A percentile compares a stretch with the other conserved stretches of the same genome.
These are phyloP conservation scores for Syndactyla subalaris DNA, from an alignment of 2,797 vertebrate species.

Conservation along the genomic window DNA sequence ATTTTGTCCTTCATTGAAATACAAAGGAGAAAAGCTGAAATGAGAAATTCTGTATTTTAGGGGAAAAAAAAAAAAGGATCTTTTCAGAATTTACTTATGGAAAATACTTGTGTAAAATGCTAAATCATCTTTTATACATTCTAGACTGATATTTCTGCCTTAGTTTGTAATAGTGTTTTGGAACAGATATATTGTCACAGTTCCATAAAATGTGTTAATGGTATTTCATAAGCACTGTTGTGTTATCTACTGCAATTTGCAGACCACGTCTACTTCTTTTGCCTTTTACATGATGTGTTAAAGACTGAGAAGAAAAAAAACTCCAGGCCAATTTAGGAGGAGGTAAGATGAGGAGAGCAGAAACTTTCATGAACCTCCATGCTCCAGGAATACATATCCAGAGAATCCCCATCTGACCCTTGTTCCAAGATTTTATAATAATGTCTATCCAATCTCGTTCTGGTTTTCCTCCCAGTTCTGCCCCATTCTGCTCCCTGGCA, in stretches of 20 bases:
- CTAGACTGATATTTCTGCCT: not conserved
- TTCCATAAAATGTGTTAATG: not conserved
- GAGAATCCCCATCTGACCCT: no score
- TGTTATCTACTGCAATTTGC: not conserved
- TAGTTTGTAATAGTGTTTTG: not conserved
- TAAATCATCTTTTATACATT: not conserved
- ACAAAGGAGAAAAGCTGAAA: not conserved
- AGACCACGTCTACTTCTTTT: not conserved
- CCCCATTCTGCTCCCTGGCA: not conserved
- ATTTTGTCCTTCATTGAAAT: not conserved
- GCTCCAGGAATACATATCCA: no score
- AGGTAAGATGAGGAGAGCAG: no score
- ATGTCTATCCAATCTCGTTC: no score
- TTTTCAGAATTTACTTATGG: not conserved
- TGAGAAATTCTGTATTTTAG: not conserved
- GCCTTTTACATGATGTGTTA: not conserved
- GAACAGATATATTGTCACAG: not conserved
- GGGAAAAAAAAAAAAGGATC: fast-evolving
- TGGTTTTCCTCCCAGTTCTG: not conserved
- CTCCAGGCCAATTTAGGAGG: no score
- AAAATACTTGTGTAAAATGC: not conserved
- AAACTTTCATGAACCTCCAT: no score
- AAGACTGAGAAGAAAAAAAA: no score
- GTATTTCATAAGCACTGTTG: not conserved
- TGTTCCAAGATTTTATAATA: no score